Evolutionary conservation across 2,888 invertebrate genomes (phyloP).

Genomic region (Limnephilus marmoratus): DNA sequence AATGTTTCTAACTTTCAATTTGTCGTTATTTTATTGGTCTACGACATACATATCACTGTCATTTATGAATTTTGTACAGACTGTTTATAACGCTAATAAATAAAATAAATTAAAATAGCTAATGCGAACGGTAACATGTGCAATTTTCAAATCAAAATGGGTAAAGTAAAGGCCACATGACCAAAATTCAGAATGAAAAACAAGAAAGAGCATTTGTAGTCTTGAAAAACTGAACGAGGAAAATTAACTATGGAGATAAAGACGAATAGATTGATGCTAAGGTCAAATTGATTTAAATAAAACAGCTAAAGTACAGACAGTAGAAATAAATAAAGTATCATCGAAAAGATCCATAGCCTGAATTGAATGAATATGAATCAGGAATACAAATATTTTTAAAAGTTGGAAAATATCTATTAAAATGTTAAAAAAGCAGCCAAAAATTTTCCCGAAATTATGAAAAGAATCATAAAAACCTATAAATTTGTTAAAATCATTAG

Average conservation of each 20-base stretch:
- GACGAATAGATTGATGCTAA: neutral
- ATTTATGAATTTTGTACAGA: no score
- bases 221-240: neutral
- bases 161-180: neutral
- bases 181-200: neutral
- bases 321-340: neutral
- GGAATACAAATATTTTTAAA: neutral
- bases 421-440: neutral
- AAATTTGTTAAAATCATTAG: neutral
- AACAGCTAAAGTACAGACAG: neutral
- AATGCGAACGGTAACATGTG: neutral
- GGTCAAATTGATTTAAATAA: neutral
- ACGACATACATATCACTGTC: no score
- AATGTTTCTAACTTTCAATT: no score
- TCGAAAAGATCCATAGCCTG: neutral
- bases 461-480: no score
- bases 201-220: neutral
- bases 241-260: neutral
- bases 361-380: neutral
- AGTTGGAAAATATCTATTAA: neutral
- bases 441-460: neutral
- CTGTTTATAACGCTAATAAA: no score
- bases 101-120: no score
- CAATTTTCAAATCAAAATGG: neutral
- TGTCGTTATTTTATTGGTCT: no score